A percentile compares a stretch with the other conserved stretches of the same genome.
Evolutionary conservation across 2,113 vertebrate species (phyloP).

Genomic region (Hippopotamus amphibius): DNA sequence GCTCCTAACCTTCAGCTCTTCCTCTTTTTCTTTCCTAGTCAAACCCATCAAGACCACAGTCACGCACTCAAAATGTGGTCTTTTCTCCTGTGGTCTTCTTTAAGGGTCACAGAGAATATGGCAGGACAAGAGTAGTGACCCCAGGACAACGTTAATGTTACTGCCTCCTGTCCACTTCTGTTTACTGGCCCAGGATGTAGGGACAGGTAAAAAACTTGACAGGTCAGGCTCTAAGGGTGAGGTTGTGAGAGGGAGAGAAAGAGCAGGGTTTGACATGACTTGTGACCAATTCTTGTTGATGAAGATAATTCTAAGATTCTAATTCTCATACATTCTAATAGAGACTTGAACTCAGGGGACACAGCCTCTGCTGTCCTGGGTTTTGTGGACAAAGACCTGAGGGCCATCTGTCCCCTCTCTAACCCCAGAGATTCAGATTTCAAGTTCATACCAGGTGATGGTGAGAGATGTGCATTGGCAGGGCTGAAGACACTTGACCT

Average conservation of each 20-base stretch:
- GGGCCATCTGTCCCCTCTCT: neutral
- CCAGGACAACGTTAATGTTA: neutral
- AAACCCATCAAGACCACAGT: neutral
- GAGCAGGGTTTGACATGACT: rapidly evolving
- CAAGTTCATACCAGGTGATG: neutral
- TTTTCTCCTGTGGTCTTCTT: constrained; percentile 1
- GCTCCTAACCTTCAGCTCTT: neutral
- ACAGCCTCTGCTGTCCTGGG: neutral
- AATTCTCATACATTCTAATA: neutral
- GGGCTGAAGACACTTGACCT: neutral
- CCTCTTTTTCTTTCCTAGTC: neutral
- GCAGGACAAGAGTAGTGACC: neutral
- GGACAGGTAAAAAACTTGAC: neutral
- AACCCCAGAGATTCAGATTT: neutral
- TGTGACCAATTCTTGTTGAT: neutral
- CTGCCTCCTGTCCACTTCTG: neutral
- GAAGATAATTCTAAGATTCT: neutral
- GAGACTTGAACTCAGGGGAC: neutral
- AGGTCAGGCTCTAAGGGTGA: neutral
- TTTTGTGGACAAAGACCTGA: neutral
- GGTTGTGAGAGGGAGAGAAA: neutral
- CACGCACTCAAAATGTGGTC: neutral
- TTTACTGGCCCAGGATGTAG: neutral
- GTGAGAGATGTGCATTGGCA: neutral
- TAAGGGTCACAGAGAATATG: neutral